Percentiles rank a stretch among this genome's conserved stretches.
phyloP scores from a whole-genome alignment of 2,113 vertebrate species.

The Bombycilla garrulus region DNA sequence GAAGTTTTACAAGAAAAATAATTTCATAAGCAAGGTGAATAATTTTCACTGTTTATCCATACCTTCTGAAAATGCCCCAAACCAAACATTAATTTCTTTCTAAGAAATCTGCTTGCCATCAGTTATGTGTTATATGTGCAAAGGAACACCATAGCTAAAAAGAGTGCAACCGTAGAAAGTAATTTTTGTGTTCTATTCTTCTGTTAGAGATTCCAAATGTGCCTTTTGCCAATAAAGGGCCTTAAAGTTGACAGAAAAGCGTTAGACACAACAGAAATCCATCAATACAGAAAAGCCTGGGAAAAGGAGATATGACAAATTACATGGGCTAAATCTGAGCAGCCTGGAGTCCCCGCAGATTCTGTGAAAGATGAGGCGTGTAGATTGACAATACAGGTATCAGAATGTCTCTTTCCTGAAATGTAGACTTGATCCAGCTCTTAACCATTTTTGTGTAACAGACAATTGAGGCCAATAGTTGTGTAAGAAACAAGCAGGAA shows the following conservation, averaged over 20 bases:
- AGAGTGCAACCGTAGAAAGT: background rate
- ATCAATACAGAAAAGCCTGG: conserved; percentile 23
- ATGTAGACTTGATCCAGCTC: background rate
- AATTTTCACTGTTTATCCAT: background rate
- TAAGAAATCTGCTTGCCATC: background rate
- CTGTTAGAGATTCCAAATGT: conserved; percentile 6
- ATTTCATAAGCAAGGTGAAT: background rate
- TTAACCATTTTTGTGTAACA: background rate
- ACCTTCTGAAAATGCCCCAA: background rate
- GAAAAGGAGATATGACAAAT: conserved; percentile 50
- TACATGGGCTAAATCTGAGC: background rate
- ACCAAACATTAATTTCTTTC: background rate
- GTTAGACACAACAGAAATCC: background rate
- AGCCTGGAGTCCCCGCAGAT: background rate
- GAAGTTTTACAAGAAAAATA: background rate
- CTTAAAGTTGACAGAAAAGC: background rate
- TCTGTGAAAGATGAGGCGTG: background rate
- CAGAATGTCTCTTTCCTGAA: conserved; percentile 6
- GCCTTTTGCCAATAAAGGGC: conserved; percentile 19
- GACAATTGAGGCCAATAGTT: background rate
- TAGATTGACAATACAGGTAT: background rate
- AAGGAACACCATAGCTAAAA: background rate
- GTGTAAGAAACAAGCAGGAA: background rate
- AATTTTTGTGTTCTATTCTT: conserved; percentile 2
- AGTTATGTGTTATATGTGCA: background rate